Base-by-base conservation (phyloP, 2,888 invertebrate species). In the Caenorhabditis wallacei region DNA sequence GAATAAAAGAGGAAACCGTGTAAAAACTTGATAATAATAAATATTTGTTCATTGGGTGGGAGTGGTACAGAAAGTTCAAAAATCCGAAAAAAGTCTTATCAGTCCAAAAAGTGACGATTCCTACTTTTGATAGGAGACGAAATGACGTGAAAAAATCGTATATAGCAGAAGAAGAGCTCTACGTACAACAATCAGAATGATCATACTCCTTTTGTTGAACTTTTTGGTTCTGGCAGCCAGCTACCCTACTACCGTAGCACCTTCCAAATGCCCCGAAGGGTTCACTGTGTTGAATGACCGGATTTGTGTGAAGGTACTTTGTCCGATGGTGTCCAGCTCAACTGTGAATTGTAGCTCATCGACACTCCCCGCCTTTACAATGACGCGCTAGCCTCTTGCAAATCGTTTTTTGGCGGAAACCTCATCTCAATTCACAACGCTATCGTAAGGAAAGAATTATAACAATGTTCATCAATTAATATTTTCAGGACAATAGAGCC, bases 281-380 rank as follows among this genome's bases (percentile, higher is more conserved):
- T 53, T 53, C 13, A 24, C 24, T 11, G 24, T 24, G 2, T n/a
- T 53, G 13, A 53, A 53, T 24, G 53, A 24, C 24, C 4, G 24
- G 4, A 53, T 18, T 24, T 53, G 53, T 53, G 53, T 53, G 7
- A 53, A 53, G 53, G 53, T 7, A 48, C 46, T 18, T 48, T n/a
- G 7, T 11, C 13, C 13, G 35, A 35, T 43, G 10, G 46, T 48
- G 18, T 48, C 18, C 2, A 18, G 18, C 4, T 18, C 18, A 48
- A 18, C n/a, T n/a, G n/a, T n/a, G n/a, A 18, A 18, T 48, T 48
- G 13, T 18, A 48, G 46, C 18, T 48, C 18, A 18, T 48, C 18
- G 46, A 48, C 46, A 48, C 46, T n/a, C 46, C 46, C 18, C 46
- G 7, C 18, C 18, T 48, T 18, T 48, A 48, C 18, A n/a, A 48